Evolutionary conservation across 2,113 vertebrate genomes (phyloP).

Genomic region (Austrofundulus limnaeus): DNA sequence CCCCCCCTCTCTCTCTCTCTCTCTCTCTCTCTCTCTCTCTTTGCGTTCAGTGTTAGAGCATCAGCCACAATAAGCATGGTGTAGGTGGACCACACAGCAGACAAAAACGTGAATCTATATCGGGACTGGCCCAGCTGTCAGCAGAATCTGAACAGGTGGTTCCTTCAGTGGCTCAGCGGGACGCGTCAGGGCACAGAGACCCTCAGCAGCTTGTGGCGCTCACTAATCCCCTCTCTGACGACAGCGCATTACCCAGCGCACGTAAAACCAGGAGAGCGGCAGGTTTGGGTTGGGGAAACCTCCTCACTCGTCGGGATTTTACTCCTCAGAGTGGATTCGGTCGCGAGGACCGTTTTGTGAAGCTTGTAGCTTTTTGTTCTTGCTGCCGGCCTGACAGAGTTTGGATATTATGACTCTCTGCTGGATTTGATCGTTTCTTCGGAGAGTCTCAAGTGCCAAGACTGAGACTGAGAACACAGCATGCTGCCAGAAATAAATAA

Average conservation of each 20-base stretch:
- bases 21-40: background rate
- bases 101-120: constrained; percentile 72
- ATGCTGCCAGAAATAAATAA: constrained; percentile 84
- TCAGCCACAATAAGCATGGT: constrained; percentile 28
- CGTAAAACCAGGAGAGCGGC: constrained; percentile 48
- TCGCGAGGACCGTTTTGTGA: constrained; percentile 7
- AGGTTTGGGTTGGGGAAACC: constrained; percentile 21
- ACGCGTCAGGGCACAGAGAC: constrained; percentile 55
- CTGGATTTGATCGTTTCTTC: constrained; percentile 59
- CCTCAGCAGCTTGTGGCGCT: constrained; percentile 63
- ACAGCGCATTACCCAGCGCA: constrained; percentile 47
- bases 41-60: constrained; percentile 33
- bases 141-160: constrained; percentile 76
- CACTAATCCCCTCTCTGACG: constrained; percentile 74
- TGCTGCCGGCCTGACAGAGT: constrained; percentile 2
- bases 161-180: constrained; percentile 30
- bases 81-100: constrained; percentile 54
- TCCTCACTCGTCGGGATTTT: constrained; percentile 45
- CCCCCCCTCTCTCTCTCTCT: background rate
- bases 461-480: constrained; percentile 26
- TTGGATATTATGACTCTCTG: constrained; percentile 52
- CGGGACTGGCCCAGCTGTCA: constrained; percentile 65
- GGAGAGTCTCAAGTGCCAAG: constrained; percentile 33
- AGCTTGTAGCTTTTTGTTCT: constrained; percentile 1
- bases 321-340: constrained; percentile 11